These are phyloP conservation scores for Argya squamiceps DNA, from an alignment of 2,797 vertebrate species.

Conservation along the genomic window DNA sequence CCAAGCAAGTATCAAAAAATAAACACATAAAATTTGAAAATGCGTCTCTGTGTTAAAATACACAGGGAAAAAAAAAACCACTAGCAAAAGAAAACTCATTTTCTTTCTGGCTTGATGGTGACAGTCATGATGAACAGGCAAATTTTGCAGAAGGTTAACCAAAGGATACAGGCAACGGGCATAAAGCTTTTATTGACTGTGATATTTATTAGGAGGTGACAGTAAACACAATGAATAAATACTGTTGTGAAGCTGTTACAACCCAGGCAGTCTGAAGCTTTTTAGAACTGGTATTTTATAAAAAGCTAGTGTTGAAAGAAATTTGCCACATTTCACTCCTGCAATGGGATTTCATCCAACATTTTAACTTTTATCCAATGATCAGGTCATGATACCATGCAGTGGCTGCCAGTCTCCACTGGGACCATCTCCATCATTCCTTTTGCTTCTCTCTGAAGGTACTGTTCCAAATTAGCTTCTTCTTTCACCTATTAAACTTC, in stretches of 20 bases:
- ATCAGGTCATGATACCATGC: neutral
- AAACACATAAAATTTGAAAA: neutral
- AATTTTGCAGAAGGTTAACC: neutral
- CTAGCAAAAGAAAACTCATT: neutral
- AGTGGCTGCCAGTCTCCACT: neutral
- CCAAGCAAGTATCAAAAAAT: neutral
- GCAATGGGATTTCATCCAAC: neutral
- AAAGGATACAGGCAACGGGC: neutral
- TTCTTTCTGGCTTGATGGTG: neutral
- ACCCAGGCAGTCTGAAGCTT: neutral
- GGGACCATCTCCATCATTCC: neutral
- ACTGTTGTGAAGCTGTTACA: slow-evolving; percentile 14
- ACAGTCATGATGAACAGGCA: neutral
- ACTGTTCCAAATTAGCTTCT: neutral
- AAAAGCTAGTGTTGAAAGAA: neutral
- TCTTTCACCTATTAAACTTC: neutral
- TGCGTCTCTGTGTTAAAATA: neutral
- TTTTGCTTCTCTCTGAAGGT: neutral
- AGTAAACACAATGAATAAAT: slow-evolving; percentile 29
- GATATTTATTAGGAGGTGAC: slow-evolving; percentile 8
- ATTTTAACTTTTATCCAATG: neutral
- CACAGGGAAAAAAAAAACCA: neutral
- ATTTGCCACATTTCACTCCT: neutral
- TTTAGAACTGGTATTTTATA: slow-evolving; percentile 7
- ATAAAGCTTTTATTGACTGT: neutral